Percentiles rank a stretch among this genome's conserved stretches.
phyloP scores from a whole-genome alignment of 2,113 vertebrate species.

The Promerops cafer region DNA sequence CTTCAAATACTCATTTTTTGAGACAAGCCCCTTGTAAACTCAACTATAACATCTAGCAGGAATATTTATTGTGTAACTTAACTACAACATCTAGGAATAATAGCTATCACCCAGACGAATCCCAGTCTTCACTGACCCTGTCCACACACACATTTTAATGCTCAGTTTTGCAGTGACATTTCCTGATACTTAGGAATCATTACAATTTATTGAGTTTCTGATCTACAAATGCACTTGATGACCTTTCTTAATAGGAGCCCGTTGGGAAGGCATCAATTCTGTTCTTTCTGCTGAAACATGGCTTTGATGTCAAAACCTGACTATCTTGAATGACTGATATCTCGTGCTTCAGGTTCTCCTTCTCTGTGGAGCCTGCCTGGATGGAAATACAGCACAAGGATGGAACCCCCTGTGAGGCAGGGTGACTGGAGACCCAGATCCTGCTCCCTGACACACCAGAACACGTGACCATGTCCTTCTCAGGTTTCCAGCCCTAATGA shows the following conservation, averaged over 20 bases:
- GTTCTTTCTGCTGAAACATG: neutral
- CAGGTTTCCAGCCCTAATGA: neutral
- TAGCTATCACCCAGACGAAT: neutral
- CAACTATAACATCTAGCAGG: neutral
- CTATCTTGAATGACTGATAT: accelerated
- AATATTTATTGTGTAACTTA: neutral
- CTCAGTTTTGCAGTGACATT: neutral
- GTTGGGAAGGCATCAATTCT: neutral
- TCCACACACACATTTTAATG: neutral
- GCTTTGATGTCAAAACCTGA: neutral
- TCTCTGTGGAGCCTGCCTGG: neutral
- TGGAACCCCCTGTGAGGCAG: neutral
- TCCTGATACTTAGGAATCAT: neutral
- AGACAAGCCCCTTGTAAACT: neutral
- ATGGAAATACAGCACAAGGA: neutral
- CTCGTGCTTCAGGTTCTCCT: neutral
- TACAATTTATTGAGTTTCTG: neutral
- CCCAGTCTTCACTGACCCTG: neutral
- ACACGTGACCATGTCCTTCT: accelerated
- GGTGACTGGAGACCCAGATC: neutral
- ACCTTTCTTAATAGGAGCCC: neutral
- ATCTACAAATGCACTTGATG: neutral
- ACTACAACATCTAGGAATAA: neutral
- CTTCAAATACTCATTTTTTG: neutral
- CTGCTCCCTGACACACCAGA: neutral